Percentiles rank a stretch among this genome's conserved stretches.
These are phyloP conservation scores for Siderastrea radians DNA, from an alignment of 92 coral and sea anemone genomes.

Conservation along the genomic window DNA sequence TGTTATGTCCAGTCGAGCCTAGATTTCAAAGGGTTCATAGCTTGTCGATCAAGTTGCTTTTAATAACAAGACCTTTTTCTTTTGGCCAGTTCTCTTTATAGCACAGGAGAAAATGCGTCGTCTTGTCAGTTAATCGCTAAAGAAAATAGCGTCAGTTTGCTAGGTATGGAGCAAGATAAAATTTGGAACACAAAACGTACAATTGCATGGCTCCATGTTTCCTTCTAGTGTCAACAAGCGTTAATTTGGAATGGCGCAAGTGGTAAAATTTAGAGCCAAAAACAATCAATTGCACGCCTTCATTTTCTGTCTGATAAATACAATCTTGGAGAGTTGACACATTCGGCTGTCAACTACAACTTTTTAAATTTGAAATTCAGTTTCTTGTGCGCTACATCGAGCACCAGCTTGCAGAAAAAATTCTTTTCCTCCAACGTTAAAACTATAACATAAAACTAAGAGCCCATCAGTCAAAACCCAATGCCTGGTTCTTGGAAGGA, in stretches of 20 bases:
- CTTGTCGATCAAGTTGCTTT: background rate
- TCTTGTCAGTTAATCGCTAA: background rate
- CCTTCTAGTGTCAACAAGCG: background rate
- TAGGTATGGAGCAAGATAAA: too few relatives aligned
- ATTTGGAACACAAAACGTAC: too few relatives aligned
- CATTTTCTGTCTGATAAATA: too few relatives aligned
- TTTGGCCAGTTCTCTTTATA: background rate
- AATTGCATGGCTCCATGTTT: background rate
- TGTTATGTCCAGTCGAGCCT: background rate
- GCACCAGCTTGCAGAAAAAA: background rate
- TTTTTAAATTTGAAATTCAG: background rate
- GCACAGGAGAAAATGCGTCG: background rate
- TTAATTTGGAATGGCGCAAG: too few relatives aligned
- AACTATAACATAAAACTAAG: background rate
- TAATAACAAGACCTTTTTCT: background rate
- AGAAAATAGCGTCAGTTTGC: too few relatives aligned
- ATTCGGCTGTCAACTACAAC: background rate
- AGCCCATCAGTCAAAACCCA: background rate
- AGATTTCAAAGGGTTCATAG: too few relatives aligned
- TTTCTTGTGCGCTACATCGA: background rate
- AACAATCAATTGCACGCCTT: too few relatives aligned
- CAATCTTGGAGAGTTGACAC: background rate
- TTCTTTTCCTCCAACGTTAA: background rate
- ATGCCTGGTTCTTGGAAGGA: background rate
- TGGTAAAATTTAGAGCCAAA: too few relatives aligned